These are phyloP conservation scores for Trissolcus basalis DNA, from an alignment of 1,140 invertebrate species.

Conservation along the genomic window DNA sequence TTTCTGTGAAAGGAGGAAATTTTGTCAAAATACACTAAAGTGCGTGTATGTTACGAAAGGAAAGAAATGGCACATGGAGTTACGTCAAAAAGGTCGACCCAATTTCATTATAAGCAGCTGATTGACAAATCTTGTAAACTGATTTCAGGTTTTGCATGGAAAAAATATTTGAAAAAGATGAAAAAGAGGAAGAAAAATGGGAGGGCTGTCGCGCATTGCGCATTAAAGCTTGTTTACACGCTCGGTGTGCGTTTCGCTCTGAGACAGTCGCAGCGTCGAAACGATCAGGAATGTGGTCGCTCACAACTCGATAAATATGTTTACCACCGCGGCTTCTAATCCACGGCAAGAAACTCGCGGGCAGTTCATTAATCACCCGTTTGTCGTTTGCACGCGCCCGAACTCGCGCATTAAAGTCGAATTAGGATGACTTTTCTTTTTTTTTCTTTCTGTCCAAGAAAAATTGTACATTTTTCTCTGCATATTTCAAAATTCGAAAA, in stretches of 20 bases:
- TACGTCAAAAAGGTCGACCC: too few relatives aligned
- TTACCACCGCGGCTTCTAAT: slow-evolving; percentile 34
- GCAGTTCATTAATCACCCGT: slow-evolving; percentile 37
- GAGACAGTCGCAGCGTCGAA: slow-evolving; percentile 12
- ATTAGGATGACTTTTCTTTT: too few relatives aligned
- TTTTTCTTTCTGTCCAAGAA: too few relatives aligned
- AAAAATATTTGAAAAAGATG: not conserved
- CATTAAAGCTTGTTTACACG: slow-evolving; percentile 41
- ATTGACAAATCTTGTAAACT: too few relatives aligned
- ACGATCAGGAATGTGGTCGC: slow-evolving; percentile 47
- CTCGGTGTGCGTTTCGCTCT: slow-evolving; percentile 20
- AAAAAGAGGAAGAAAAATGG: not conserved
- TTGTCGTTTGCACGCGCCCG: slow-evolving; percentile 34
- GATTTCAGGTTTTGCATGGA: not conserved
- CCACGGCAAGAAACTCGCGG: slow-evolving; percentile 20
- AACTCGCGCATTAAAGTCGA: slow-evolving; percentile 2
- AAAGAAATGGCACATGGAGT: too few relatives aligned
- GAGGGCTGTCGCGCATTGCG: slow-evolving; percentile 35
- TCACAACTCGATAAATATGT: slow-evolving; percentile 41
- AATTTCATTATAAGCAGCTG: too few relatives aligned
- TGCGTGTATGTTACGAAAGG: too few relatives aligned
- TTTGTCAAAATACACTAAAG: too few relatives aligned
- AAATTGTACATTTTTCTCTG: too few relatives aligned
- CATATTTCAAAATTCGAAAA: too few relatives aligned
- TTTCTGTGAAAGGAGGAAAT: not conserved